phyloP scores from a whole-genome alignment of 2,113 vertebrate species.

The Engystomops pustulosus region DNA sequence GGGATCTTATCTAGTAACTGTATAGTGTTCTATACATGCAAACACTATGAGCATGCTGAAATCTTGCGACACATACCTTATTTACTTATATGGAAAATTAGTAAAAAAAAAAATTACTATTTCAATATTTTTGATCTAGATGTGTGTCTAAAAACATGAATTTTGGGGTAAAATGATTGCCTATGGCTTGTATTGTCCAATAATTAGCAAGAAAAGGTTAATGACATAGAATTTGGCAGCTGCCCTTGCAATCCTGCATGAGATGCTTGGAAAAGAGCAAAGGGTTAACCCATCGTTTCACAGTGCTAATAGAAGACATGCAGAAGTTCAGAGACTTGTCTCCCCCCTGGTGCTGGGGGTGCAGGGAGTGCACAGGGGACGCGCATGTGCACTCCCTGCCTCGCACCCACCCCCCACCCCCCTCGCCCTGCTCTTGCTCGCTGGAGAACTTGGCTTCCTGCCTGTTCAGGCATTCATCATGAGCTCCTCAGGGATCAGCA shows the following conservation, averaged over 20 bases:
- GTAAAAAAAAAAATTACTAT: too few species aligned
- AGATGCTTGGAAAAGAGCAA: background rate
- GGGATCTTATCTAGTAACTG: too few species aligned
- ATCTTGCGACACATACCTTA: too few species aligned
- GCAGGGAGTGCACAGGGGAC: background rate
- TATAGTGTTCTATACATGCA: too few species aligned
- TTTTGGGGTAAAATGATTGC: background rate
- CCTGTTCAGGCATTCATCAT: slow-evolving; percentile 82
- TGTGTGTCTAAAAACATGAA: background rate
- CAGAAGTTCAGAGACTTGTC: slow-evolving; percentile 30
- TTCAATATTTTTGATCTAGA: too few species aligned
- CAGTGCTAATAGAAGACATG: background rate
- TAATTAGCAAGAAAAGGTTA: background rate
- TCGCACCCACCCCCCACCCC: slow-evolving; percentile 42
- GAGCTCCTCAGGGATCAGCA: slow-evolving; percentile 90
- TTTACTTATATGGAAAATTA: too few species aligned
- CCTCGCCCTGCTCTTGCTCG: slow-evolving; percentile 59
- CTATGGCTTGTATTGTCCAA: background rate
- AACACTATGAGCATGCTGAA: too few species aligned
- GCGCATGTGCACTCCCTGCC: slow-evolving; percentile 48
- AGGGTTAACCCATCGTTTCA: slow-evolving; percentile 12
- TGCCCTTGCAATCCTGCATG: background rate
- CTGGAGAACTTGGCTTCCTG: slow-evolving; percentile 79
- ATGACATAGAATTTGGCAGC: background rate
- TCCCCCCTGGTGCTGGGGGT: background rate